A percentile compares a stretch with the other conserved stretches of the same genome.
These are phyloP conservation scores for Ennomos quercinarius DNA, from an alignment of 2,888 invertebrate genomes.

Conservation along the genomic window DNA sequence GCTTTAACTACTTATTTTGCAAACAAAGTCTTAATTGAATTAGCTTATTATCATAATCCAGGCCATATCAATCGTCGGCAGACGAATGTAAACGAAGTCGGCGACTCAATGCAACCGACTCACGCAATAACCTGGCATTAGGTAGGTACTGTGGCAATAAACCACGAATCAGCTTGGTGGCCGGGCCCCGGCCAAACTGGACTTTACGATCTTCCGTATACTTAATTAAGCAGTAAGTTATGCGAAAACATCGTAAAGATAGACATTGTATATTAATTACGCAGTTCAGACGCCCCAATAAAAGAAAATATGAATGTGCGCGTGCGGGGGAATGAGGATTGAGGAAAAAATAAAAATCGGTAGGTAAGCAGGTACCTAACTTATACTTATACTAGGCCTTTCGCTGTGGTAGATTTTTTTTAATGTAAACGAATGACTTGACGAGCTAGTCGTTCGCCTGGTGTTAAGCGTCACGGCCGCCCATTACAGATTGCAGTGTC, in stretches of 20 bases:
- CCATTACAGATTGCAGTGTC: too few species aligned
- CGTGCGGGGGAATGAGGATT: too few species aligned
- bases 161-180: slow-evolving; percentile 23
- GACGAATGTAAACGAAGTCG: slow-evolving; percentile 22
- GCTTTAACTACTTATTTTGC: too few species aligned
- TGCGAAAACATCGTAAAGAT: slow-evolving; percentile 28
- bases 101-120: slow-evolving; percentile 20
- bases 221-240: slow-evolving; percentile 29
- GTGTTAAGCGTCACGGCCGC: too few species aligned
- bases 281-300: slow-evolving; percentile 2
- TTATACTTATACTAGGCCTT: too few species aligned
- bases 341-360: too few species aligned
- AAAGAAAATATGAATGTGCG: slow-evolving; percentile 1
- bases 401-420: too few species aligned
- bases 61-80: slow-evolving; percentile 18
- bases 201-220: slow-evolving; percentile 26
- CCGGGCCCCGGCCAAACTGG: slow-evolving; percentile 15
- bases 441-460: too few species aligned
- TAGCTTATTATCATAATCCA: slow-evolving; percentile 18
- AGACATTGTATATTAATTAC: slow-evolving; percentile 19
- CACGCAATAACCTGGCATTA: slow-evolving; percentile 19
- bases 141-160: slow-evolving; percentile 27
- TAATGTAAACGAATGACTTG: too few species aligned
- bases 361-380: too few species aligned
- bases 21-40: not conserved